Evolutionary conservation across 2,888 invertebrate species (phyloP).

Genomic region (Drosophila demipolita): DNA sequence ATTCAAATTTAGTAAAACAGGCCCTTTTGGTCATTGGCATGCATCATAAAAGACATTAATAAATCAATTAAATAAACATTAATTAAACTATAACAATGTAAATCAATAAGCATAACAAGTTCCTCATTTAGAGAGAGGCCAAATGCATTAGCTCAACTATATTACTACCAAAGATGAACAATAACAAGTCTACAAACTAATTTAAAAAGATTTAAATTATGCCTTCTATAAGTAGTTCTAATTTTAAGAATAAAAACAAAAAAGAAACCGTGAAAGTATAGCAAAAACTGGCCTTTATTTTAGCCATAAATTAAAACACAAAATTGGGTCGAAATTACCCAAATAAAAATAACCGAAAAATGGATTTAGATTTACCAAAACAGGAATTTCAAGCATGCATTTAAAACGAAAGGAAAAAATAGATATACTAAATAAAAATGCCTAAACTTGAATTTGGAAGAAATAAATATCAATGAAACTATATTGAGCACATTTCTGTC

Average conservation of each 20-base stretch:
- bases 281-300: background rate
- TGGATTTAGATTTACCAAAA: background rate
- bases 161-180: background rate
- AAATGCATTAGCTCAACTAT: background rate
- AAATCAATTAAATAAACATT: background rate
- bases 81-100: background rate
- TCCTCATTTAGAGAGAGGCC: background rate
- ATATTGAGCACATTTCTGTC: background rate
- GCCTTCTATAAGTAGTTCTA: background rate
- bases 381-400: slow-evolving; percentile 1
- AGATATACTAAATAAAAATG: background rate
- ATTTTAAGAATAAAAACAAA: background rate
- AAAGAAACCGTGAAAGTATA: background rate
- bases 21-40: background rate
- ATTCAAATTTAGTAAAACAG: background rate
- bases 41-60: background rate
- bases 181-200: background rate
- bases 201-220: background rate
- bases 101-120: background rate
- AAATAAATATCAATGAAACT: background rate
- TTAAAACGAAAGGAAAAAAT: background rate
- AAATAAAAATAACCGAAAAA: slow-evolving; percentile 3
- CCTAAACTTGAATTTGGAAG: background rate
- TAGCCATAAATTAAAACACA: slow-evolving; percentile 1
- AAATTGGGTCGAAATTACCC: background rate